Conservation (phyloP, 1,140 invertebrate species). For the Eriosoma lanigerum region DNA sequence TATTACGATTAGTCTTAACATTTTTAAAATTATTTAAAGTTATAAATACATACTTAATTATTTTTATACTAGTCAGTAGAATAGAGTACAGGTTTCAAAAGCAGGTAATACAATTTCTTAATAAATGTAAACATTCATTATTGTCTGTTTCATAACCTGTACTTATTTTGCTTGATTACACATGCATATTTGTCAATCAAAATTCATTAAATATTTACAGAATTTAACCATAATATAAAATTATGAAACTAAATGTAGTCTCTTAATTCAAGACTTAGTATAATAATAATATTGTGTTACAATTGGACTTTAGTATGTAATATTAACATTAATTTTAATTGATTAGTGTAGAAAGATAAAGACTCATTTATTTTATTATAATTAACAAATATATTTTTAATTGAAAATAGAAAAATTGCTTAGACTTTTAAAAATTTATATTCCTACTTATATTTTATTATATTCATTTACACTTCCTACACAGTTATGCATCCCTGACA, state of each 20-base stretch:
- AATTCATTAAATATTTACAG: slow-evolving; percentile 16
- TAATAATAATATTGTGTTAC: slow-evolving; percentile 27
- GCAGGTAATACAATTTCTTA: background rate
- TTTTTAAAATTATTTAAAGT: slow-evolving; percentile 10
- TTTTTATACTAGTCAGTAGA: slow-evolving; percentile 21
- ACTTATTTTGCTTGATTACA: slow-evolving; percentile 7
- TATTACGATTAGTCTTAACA: slow-evolving; percentile 3
- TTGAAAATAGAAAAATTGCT: too few species aligned
- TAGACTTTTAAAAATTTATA: too few species aligned
- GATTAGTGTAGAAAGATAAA: background rate
- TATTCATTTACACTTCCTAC: too few species aligned
- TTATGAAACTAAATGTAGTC: background rate
- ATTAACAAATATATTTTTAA: background rate
- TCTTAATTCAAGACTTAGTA: slow-evolving; percentile 36
- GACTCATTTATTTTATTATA: slow-evolving; percentile 30
- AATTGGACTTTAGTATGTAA: slow-evolving; percentile 30
- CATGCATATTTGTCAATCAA: slow-evolving; percentile 20
- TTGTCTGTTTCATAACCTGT: background rate
- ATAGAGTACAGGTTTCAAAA: slow-evolving; percentile 13
- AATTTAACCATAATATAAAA: slow-evolving; percentile 7
- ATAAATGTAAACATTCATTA: background rate
- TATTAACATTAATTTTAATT: slow-evolving; percentile 42
- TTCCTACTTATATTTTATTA: too few species aligned
- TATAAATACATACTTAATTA: slow-evolving; percentile 14
- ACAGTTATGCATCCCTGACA: too few species aligned